A percentile compares a stretch with the other conserved stretches of the same genome.
phyloP scores from a whole-genome alignment of 2,888 invertebrate species.

The Pherbina coryleti region DNA sequence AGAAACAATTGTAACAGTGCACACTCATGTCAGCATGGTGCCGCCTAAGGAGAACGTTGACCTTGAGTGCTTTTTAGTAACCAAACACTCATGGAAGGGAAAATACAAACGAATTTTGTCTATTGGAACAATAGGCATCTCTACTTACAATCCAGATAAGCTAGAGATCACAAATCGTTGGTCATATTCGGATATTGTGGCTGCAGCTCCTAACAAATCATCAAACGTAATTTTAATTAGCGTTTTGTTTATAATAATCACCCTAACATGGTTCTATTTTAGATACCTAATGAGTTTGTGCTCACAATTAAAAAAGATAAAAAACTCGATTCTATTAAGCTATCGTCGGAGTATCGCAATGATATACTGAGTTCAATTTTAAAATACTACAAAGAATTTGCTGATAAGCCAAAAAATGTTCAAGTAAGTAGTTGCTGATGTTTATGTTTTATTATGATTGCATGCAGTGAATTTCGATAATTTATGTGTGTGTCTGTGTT shows the following conservation, averaged over 20 bases:
- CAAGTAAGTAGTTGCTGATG: conserved; percentile 74
- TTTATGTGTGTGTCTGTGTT: conserved; percentile 10
- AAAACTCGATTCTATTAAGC: conserved; percentile 93
- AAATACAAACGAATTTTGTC: conserved; percentile 99
- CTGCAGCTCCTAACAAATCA: conserved; percentile 75
- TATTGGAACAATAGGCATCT: conserved; percentile 93
- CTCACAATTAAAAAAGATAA: conserved; percentile 90
- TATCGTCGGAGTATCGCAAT: conserved; percentile 95
- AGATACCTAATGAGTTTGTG: conserved; percentile 78
- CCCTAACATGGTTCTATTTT: conserved; percentile 46
- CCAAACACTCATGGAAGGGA: conserved; percentile 99
- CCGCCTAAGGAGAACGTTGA: conserved; percentile 87
- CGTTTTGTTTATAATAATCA: not conserved
- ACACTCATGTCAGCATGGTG: conserved; percentile 54
- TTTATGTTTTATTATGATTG: not conserved
- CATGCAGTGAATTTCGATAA: not conserved
- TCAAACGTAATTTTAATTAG: conserved; percentile 63
- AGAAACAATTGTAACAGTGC: not conserved
- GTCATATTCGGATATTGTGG: conserved; percentile 85
- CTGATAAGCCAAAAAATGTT: conserved; percentile 84
- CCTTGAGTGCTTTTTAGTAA: conserved; percentile 95
- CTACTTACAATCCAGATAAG: conserved; percentile 95
- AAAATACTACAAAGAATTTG: conserved; percentile 82
- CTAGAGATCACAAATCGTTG: conserved; percentile 95
- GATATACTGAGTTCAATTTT: conserved; percentile 93